phyloP scores from a whole-genome alignment of 1,140 invertebrate species.

The Coelopa frigida region DNA sequence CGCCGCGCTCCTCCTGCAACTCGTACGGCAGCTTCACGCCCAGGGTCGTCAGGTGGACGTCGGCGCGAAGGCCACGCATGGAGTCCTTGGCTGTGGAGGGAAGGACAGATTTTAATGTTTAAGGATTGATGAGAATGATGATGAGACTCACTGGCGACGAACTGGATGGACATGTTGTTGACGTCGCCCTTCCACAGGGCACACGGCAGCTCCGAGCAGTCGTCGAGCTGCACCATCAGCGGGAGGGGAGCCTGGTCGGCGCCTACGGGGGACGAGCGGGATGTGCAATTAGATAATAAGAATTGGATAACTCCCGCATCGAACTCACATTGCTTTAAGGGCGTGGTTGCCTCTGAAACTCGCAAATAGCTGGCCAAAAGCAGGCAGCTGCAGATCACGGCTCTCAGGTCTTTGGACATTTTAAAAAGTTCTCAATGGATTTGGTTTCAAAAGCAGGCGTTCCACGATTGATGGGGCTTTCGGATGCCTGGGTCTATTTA shows the following conservation, averaged over 20 bases:
- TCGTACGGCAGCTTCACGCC: constrained; percentile 30
- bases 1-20: constrained; percentile 16
- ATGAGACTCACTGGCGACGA: constrained; percentile 32
- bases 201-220: constrained; percentile 26
- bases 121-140: neutral
- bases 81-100: constrained; percentile 20
- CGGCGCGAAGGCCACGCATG: constrained; percentile 19
- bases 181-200: constrained; percentile 24
- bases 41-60: constrained; percentile 27
- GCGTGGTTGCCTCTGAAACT: neutral
- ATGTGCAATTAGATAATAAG: neutral
- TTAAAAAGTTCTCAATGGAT: neutral
- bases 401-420: neutral
- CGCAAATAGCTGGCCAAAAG: neutral
- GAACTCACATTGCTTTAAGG: constrained; percentile 1
- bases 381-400: neutral
- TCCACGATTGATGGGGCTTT: too few species aligned
- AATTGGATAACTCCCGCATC: neutral
- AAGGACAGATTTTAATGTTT: neutral
- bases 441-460: neutral
- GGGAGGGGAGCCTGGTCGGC: constrained; percentile 16
- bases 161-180: constrained; percentile 29
- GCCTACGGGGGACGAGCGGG: neutral
- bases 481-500: too few species aligned
- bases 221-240: constrained; percentile 29